Conservation (phyloP, 2,888 invertebrate species). For the Caenorhabditis panamensis region DNA sequence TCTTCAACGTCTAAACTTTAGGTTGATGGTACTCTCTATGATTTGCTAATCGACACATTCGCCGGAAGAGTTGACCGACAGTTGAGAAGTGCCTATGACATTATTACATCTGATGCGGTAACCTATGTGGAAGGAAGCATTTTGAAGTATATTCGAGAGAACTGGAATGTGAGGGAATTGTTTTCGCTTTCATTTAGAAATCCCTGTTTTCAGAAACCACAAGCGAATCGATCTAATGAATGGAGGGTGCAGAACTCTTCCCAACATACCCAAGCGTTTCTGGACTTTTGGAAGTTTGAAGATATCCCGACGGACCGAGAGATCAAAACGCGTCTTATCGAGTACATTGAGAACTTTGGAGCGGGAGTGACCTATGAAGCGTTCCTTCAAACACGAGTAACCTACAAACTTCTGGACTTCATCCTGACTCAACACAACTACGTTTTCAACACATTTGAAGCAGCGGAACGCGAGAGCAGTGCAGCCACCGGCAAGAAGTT, state of each 20-base stretch:
- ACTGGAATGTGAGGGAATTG: no score
- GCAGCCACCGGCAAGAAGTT: background rate
- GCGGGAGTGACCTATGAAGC: background rate
- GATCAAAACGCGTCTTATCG: background rate
- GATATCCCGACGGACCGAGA: background rate
- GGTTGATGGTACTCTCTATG: no score
- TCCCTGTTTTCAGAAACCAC: no score
- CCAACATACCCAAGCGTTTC: no score
- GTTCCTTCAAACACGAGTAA: background rate
- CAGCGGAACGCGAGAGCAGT: background rate
- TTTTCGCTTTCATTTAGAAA: no score
- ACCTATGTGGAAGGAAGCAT: no score
- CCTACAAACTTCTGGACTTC: background rate
- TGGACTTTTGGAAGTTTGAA: background rate
- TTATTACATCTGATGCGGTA: no score
- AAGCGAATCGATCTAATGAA: background rate
- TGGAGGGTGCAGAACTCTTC: background rate
- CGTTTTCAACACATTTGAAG: background rate
- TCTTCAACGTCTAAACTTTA: no score
- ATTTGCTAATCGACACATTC: background rate
- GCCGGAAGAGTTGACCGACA: background rate
- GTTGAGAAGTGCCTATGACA: background rate
- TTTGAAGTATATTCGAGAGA: no score
- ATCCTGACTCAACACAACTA: background rate
- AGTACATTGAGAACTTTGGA: background rate